Conservation (phyloP, 2,113 vertebrate genomes). For the Leiothrix lutea region DNA sequence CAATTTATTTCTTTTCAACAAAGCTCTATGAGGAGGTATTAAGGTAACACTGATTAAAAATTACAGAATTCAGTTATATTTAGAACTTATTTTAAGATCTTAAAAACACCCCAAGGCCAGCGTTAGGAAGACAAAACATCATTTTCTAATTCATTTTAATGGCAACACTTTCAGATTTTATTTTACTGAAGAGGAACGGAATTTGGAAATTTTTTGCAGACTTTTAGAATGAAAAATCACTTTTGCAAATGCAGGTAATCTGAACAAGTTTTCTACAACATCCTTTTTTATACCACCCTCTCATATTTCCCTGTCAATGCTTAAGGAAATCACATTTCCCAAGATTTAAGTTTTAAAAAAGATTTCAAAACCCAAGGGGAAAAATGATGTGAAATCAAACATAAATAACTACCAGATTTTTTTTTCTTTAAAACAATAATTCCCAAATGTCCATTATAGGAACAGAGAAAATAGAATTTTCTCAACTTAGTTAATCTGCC, state of each 20-base stretch:
- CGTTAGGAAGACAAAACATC: not conserved
- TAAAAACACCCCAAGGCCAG: not conserved
- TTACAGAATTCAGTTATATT: slow-evolving; percentile 8
- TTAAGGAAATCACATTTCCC: not conserved
- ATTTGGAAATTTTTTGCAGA: not conserved
- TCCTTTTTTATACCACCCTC: not conserved
- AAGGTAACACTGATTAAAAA: slow-evolving; percentile 31
- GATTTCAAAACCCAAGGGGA: not conserved
- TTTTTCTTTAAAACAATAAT: not conserved
- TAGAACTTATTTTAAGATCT: not conserved
- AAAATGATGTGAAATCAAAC: not conserved
- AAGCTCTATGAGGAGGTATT: not conserved
- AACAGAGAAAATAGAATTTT: not conserved
- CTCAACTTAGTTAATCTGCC: not conserved
- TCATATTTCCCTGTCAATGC: not conserved
- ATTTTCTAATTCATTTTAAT: not conserved
- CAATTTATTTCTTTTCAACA: not conserved
- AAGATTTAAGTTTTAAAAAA: not conserved
- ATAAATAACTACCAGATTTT: not conserved
- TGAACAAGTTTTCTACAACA: not conserved
- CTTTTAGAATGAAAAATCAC: not conserved
- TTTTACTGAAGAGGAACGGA: not conserved
- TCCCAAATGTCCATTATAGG: not conserved
- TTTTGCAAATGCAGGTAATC: not conserved
- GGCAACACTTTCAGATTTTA: not conserved